Evolutionary conservation across 2,888 invertebrate genomes (phyloP).

Genomic region (Cryptosula pallasiana): DNA sequence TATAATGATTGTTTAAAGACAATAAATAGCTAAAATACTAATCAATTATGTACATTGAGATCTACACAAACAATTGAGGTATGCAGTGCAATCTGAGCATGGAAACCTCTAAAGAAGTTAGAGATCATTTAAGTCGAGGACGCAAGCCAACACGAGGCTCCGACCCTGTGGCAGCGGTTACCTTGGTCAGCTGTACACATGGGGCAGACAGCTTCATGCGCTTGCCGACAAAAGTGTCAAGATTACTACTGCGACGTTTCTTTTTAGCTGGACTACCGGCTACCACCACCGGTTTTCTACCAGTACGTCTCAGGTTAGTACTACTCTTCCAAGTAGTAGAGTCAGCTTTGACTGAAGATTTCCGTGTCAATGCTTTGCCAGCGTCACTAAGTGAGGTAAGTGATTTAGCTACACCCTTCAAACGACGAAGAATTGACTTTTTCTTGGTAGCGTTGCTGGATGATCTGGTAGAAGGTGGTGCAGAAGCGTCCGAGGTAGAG

Average conservation of each 20-base stretch:
- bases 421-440: background rate
- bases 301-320: background rate
- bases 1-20: no score
- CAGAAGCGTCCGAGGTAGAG: background rate
- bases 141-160: background rate
- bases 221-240: background rate
- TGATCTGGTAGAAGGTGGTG: background rate
- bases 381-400: background rate
- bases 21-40: no score
- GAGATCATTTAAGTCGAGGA: background rate
- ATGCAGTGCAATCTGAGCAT: no score
- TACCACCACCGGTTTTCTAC: background rate
- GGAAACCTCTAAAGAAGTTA: no score
- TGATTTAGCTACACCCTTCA: constrained; percentile 11
- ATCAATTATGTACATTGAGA: no score
- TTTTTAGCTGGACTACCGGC: background rate
- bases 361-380: background rate
- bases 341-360: background rate
- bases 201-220: background rate
- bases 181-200: constrained; percentile 6
- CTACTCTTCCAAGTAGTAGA: background rate
- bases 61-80: no score
- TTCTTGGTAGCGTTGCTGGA: background rate
- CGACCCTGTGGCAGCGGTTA: background rate
- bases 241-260: background rate